A percentile compares a stretch with the other conserved stretches of the same genome.
phyloP scores from a whole-genome alignment of 2,888 invertebrate species.

The Melanotus villosus region DNA sequence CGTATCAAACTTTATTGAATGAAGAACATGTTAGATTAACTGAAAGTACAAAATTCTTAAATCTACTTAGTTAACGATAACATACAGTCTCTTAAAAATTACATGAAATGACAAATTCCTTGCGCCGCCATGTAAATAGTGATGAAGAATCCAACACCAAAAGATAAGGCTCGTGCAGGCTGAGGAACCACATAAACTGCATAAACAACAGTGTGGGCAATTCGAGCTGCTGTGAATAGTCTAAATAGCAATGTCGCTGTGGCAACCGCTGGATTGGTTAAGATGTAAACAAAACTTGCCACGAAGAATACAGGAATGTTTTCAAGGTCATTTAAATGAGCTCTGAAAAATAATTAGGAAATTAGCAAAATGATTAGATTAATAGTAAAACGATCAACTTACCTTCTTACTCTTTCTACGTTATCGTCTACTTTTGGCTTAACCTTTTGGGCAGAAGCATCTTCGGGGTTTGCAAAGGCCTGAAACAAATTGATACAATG shows the following conservation, averaged over 20 bases:
- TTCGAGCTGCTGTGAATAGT: not conserved
- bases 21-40: too few species aligned
- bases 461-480: constrained; percentile 23
- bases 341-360: constrained; percentile 69
- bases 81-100: too few species aligned
- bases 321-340: constrained; percentile 81
- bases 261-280: constrained; percentile 63
- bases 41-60: too few species aligned
- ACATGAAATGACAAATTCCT: constrained; percentile 6
- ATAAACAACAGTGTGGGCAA: constrained; percentile 25
- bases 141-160: not conserved
- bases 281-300: constrained; percentile 73
- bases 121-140: constrained; percentile 15
- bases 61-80: too few species aligned
- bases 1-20: too few species aligned
- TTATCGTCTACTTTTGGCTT: constrained; percentile 1
- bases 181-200: constrained; percentile 30
- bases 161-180: constrained; percentile 23
- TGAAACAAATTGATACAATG: constrained; percentile 14
- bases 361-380: too few species aligned
- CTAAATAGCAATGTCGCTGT: constrained; percentile 7
- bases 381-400: too few species aligned
- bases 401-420: constrained; percentile 25
- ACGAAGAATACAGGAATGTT: constrained; percentile 79
- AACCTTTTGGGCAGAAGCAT: not conserved